Percentiles rank a stretch among this genome's conserved stretches.
Evolutionary conservation across 2,888 invertebrate species (phyloP).

Genomic region (Thereva nobilitata): DNA sequence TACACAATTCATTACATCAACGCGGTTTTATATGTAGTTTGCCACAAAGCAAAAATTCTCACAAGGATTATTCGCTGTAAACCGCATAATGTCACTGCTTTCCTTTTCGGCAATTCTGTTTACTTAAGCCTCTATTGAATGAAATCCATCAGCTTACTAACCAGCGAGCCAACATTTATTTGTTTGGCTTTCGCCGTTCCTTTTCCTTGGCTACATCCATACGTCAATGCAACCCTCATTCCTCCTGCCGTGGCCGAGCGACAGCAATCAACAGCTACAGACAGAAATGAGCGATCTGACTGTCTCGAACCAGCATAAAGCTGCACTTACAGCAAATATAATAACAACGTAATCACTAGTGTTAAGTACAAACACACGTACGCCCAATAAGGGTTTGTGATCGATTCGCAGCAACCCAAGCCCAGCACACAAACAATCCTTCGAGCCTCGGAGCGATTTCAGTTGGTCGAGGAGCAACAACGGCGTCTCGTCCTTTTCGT

Average conservation of each 20-base stretch:
- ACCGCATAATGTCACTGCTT: neutral
- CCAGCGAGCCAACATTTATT: slow-evolving; percentile 19
- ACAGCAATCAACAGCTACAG: slow-evolving; percentile 5
- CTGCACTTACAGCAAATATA: slow-evolving; percentile 21
- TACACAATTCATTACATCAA: too few species aligned
- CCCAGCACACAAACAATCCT: slow-evolving; percentile 25
- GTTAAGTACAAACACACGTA: slow-evolving; percentile 31
- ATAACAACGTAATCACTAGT: slow-evolving; percentile 35
- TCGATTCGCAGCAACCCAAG: slow-evolving; percentile 25
- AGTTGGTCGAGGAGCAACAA: slow-evolving; percentile 17
- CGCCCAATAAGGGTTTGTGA: slow-evolving; percentile 18
- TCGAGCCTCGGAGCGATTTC: slow-evolving; percentile 15
- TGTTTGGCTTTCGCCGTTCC: slow-evolving; percentile 8
- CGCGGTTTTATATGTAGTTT: too few species aligned
- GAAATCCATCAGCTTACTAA: slow-evolving; percentile 9
- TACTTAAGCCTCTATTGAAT: neutral
- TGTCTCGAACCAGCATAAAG: slow-evolving; percentile 8
- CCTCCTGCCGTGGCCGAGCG: slow-evolving; percentile 11
- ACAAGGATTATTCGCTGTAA: slow-evolving; percentile 3
- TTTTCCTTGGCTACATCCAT: slow-evolving; percentile 8
- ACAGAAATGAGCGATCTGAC: slow-evolving; percentile 8
- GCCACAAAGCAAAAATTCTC: neutral
- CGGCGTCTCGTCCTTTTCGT: slow-evolving; percentile 22
- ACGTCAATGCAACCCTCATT: slow-evolving; percentile 5
- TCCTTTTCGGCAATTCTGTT: neutral